These are phyloP conservation scores for Drosophila setifemur DNA, from an alignment of 1,140 invertebrate species.

Conservation along the genomic window DNA sequence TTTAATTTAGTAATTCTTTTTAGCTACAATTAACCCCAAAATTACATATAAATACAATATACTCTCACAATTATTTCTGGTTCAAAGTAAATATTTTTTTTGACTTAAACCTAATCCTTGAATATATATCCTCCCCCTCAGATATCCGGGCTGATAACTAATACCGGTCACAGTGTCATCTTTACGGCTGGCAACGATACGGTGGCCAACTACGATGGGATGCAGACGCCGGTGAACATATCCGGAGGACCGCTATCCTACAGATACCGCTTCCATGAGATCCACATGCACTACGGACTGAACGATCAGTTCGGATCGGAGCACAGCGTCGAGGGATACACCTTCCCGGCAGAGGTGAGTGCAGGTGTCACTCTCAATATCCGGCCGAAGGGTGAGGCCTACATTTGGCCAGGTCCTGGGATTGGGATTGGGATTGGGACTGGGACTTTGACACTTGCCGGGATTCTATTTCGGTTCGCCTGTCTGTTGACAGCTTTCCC, in stretches of 20 bases:
- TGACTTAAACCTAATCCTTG: no score
- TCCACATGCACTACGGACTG: conserved; percentile 94
- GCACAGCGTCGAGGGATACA: conserved; percentile 94
- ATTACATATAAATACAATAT: no score
- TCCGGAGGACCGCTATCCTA: conserved; percentile 97
- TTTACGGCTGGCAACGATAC: conserved; percentile 94
- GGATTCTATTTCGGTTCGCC: conserved; percentile 32
- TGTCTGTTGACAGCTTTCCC: conserved; percentile 53
- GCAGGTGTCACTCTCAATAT: conserved; percentile 31
- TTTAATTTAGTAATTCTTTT: no score
- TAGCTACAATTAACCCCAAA: no score
- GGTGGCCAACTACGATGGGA: conserved; percentile 78
- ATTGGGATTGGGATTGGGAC: background rate
- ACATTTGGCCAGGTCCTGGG: conserved; percentile 20
- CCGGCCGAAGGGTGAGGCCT: conserved; percentile 10
- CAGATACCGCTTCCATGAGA: conserved; percentile 96
- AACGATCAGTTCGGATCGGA: conserved; percentile 94
- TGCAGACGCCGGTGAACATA: conserved; percentile 92
- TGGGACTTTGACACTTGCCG: conserved; percentile 47
- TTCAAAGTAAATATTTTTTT: no score
- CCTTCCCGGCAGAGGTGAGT: conserved; percentile 95
- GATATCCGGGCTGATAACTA: conserved; percentile 93
- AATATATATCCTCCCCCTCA: conserved; percentile 82
- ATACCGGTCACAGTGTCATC: conserved; percentile 96
- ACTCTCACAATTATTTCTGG: no score